Evolutionary conservation across 2,113 vertebrate genomes (phyloP).

Genomic region (Synodontis membranacea): DNA sequence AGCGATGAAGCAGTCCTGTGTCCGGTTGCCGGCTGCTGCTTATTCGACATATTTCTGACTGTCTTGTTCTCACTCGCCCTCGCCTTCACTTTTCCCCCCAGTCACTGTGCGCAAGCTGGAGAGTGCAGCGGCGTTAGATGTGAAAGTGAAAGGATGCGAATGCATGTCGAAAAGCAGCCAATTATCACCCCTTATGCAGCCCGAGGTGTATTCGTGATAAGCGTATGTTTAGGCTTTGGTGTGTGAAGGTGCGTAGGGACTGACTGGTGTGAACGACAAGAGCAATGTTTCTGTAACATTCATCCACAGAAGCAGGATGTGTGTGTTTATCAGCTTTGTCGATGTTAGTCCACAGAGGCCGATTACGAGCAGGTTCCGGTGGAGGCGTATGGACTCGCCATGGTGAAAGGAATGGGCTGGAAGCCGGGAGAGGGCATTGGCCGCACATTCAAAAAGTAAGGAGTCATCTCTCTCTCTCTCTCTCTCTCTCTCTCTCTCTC

Average conservation of each 20-base stretch:
- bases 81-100: background rate
- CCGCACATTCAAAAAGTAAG: constrained; percentile 87
- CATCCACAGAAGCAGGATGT: constrained; percentile 31
- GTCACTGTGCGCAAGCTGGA: background rate
- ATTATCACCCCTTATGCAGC: constrained; percentile 39
- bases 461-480: background rate
- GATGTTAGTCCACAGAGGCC: constrained; percentile 76
- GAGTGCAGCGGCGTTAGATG: constrained; percentile 7
- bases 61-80: background rate
- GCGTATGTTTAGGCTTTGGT: background rate
- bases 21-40: constrained; percentile 42
- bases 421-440: constrained; percentile 83
- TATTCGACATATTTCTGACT: constrained; percentile 41
- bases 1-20: constrained; percentile 45
- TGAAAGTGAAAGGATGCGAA: background rate
- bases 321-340: constrained; percentile 1
- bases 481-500: background rate
- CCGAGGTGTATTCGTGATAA: constrained; percentile 16
- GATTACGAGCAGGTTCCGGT: constrained; percentile 85
- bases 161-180: constrained; percentile 22
- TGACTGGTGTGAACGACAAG: background rate
- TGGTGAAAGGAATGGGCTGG: constrained; percentile 92
- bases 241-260: background rate
- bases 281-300: background rate
- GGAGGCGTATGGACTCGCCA: constrained; percentile 84